Evolutionary conservation across 2,797 vertebrate species (phyloP).

Genomic region (Sebastes minor): DNA sequence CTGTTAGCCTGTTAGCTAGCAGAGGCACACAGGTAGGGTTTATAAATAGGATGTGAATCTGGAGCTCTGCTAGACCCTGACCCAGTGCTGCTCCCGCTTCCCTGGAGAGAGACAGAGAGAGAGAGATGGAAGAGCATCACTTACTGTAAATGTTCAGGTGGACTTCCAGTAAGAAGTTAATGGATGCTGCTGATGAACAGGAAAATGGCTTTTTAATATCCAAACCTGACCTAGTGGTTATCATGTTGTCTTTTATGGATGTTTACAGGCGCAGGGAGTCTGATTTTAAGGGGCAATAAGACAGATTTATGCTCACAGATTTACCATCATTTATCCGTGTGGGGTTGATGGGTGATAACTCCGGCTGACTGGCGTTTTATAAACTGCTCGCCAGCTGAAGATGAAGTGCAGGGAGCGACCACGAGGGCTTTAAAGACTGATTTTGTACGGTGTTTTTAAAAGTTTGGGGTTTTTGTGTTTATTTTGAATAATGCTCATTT

Average conservation of each 20-base stretch:
- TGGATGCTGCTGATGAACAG: not conserved
- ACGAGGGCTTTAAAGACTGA: not conserved
- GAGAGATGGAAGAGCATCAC: not conserved
- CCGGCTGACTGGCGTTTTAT: too few species aligned
- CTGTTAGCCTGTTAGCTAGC: not conserved
- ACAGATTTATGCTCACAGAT: not conserved
- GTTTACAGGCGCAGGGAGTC: not conserved
- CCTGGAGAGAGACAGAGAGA: not conserved
- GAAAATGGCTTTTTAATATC: not conserved
- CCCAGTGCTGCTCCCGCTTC: slow-evolving; percentile 1
- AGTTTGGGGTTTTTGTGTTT: too few species aligned
- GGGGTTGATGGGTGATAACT: not conserved
- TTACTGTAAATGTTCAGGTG: slow-evolving; percentile 13
- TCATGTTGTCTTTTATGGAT: not conserved
- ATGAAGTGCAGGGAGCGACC: not conserved
- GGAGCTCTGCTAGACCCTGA: slow-evolving; percentile 40
- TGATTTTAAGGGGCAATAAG: not conserved
- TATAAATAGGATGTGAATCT: slow-evolving; percentile 60
- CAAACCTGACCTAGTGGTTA: not conserved
- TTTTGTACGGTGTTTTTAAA: too few species aligned
- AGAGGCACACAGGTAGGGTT: not conserved
- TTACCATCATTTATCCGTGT: not conserved
- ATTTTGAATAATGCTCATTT: too few species aligned
- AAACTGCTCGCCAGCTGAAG: not conserved
- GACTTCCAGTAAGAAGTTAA: slow-evolving; percentile 24